Evolutionary conservation across 2,888 invertebrate species (phyloP).

Genomic region (Tipula helvola): DNA sequence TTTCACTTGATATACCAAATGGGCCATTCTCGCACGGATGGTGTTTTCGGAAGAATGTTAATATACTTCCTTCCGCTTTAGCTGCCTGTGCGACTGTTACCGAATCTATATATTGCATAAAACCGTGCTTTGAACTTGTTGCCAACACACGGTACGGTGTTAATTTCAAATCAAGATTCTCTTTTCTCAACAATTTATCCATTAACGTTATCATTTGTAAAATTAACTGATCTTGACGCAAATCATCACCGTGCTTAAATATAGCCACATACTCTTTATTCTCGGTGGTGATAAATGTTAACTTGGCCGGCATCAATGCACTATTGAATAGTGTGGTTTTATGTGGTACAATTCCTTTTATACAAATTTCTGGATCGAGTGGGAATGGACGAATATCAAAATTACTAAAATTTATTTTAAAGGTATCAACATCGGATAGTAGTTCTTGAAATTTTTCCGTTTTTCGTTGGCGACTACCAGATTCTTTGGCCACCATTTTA

Average conservation of each 20-base stretch:
- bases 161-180: conserved; percentile 91
- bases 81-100: conserved; percentile 85
- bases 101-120: conserved; percentile 92
- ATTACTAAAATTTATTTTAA: conserved; percentile 75
- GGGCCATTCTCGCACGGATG: conserved; percentile 80
- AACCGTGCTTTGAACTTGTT: conserved; percentile 91
- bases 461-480: conserved; percentile 84
- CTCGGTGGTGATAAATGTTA: conserved; percentile 75
- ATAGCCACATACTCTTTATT: conserved; percentile 85
- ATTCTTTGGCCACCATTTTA: conserved; percentile 78
- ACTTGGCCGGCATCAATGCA: conserved; percentile 83
- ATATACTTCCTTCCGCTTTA: conserved; percentile 75
- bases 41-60: conserved; percentile 83
- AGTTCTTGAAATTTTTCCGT: conserved; percentile 77
- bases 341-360: conserved; percentile 78
- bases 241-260: conserved; percentile 95
- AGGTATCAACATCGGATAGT: conserved; percentile 64
- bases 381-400: conserved; percentile 92
- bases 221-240: conserved; percentile 94
- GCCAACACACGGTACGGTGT: conserved; percentile 94
- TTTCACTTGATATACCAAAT: conserved; percentile 82
- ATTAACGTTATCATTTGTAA: conserved; percentile 96
- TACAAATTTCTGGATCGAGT: conserved; percentile 79
- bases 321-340: conserved; percentile 93
- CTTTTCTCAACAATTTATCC: conserved; percentile 87